Conservation (phyloP, 2,888 invertebrate species). For the Drosophila longiperda region DNA sequence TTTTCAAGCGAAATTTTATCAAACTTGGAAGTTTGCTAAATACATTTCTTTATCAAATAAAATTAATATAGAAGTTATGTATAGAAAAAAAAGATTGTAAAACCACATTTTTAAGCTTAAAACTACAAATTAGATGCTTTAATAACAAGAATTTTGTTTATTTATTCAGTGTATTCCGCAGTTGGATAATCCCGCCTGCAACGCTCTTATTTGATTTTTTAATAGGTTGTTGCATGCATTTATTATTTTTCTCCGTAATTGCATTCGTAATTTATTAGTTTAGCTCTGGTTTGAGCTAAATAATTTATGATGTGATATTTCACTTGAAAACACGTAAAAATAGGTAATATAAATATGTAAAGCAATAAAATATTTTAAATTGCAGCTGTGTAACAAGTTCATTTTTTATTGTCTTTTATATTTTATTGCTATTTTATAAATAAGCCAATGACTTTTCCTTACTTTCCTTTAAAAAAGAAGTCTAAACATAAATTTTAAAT, state of each 20-base stretch:
- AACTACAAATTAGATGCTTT: not conserved
- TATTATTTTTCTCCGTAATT: constrained; percentile 20
- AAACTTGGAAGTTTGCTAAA: not conserved
- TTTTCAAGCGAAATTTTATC: not conserved
- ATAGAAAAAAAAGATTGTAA: not conserved
- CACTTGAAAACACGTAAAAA: not conserved
- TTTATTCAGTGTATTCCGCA: not conserved
- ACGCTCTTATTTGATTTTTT: not conserved
- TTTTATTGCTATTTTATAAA: not conserved
- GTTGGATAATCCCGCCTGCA: not conserved
- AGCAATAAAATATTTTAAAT: not conserved
- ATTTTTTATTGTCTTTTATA: not conserved
- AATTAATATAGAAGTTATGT: not conserved
- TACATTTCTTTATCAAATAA: not conserved
- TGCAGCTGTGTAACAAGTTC: not conserved
- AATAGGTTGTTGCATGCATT: not conserved
- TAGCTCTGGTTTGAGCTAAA: not conserved
- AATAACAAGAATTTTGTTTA: not conserved
- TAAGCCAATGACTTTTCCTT: not conserved
- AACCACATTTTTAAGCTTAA: not conserved
- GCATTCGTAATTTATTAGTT: constrained; percentile 16
- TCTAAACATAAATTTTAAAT: not conserved
- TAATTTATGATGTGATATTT: constrained; percentile 1
- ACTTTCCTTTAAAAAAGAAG: not conserved
- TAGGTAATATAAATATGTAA: not conserved